phyloP scores from a whole-genome alignment of 2,888 invertebrate genomes.

The Smittia aterrima region DNA sequence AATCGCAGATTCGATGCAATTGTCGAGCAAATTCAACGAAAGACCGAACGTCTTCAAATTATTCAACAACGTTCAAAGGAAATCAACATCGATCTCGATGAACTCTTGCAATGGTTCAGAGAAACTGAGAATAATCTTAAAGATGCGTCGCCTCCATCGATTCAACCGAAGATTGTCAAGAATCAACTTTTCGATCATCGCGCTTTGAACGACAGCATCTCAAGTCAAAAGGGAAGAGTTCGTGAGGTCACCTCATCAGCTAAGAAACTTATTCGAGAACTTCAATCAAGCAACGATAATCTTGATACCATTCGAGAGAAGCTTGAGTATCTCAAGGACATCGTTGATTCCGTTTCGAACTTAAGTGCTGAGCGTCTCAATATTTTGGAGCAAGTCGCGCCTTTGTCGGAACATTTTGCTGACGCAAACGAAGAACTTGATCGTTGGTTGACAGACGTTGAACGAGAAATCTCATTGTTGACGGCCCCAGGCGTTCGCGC shows the following conservation, averaged over 20 bases:
- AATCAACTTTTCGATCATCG: slow-evolving; percentile 90
- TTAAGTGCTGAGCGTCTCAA: slow-evolving; percentile 85
- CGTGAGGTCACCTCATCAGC: slow-evolving; percentile 89
- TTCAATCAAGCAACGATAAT: slow-evolving; percentile 73
- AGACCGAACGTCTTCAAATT: slow-evolving; percentile 87
- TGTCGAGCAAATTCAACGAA: slow-evolving; percentile 91
- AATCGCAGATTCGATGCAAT: slow-evolving; percentile 92
- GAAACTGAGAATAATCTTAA: slow-evolving; percentile 82
- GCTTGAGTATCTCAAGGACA: slow-evolving; percentile 86
- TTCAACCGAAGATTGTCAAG: slow-evolving; percentile 80
- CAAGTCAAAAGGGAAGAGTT: slow-evolving; percentile 86
- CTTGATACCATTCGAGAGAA: slow-evolving; percentile 81
- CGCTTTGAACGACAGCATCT: slow-evolving; percentile 92
- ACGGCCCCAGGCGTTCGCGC: slow-evolving; percentile 89
- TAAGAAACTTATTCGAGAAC: slow-evolving; percentile 81
- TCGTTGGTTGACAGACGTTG: slow-evolving; percentile 90
- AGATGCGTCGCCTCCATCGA: slow-evolving; percentile 83
- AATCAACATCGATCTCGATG: slow-evolving; percentile 92
- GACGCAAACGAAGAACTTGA: slow-evolving; percentile 88
- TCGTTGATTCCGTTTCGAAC: slow-evolving; percentile 85
- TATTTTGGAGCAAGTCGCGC: slow-evolving; percentile 89
- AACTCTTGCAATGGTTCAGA: slow-evolving; percentile 93
- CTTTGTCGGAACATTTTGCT: slow-evolving; percentile 92
- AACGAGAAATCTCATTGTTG: slow-evolving; percentile 83
- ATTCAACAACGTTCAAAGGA: slow-evolving; percentile 87